Conservation (phyloP, 2,797 vertebrate species). For the Vultur gryphus region DNA sequence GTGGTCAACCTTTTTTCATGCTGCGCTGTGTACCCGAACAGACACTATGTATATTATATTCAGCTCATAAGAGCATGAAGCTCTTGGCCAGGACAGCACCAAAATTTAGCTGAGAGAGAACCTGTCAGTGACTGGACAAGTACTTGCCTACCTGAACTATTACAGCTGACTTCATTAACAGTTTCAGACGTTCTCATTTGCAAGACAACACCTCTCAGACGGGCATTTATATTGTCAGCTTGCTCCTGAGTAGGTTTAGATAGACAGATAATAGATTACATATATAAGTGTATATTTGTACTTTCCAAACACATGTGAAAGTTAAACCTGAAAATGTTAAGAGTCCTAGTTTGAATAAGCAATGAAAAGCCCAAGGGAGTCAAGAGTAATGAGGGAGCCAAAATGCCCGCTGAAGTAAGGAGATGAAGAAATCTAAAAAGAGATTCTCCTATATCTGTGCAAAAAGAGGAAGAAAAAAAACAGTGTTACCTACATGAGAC, state of each 20-base stretch:
- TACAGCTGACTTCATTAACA: neutral
- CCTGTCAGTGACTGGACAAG: neutral
- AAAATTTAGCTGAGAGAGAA: neutral
- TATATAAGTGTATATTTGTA: neutral
- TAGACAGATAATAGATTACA: neutral
- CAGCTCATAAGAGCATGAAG: neutral
- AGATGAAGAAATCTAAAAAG: neutral
- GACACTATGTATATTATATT: neutral
- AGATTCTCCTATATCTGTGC: neutral
- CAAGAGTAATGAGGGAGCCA: neutral
- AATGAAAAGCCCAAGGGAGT: neutral
- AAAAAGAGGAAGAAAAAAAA: neutral
- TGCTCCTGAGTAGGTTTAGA: neutral
- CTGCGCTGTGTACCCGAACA: neutral
- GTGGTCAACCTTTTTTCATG: neutral
- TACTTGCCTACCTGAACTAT: neutral
- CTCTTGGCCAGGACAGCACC: neutral
- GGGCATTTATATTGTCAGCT: neutral
- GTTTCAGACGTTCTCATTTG: neutral
- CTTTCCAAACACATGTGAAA: neutral
- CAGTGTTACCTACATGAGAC: neutral
- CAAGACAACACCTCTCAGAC: neutral
- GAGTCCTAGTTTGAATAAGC: neutral
- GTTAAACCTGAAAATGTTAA: neutral
- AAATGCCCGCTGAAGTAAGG: neutral